These are phyloP conservation scores for Sinocyclocheilus anophthalmus DNA, from an alignment of 2,113 vertebrate genomes.

Conservation along the genomic window DNA sequence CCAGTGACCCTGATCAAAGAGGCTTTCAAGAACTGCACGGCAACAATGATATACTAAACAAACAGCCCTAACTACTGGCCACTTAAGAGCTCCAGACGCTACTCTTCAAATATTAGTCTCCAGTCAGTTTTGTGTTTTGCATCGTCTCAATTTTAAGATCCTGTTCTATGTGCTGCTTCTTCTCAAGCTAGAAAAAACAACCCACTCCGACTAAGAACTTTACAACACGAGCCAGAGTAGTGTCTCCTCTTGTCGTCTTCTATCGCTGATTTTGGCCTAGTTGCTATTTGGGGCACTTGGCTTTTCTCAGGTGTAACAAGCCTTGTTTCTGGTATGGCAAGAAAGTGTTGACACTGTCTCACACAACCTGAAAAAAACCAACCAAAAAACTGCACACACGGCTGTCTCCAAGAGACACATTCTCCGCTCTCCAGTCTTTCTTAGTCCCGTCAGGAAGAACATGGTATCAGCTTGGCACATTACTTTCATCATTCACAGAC, in stretches of 20 bases:
- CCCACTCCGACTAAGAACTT: neutral
- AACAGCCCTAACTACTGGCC: neutral
- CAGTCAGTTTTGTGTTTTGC: conserved; percentile 1
- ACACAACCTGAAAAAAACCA: conserved; percentile 22
- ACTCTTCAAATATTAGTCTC: neutral
- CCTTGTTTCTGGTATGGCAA: conserved; percentile 44
- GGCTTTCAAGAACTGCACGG: neutral
- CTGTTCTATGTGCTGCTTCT: neutral
- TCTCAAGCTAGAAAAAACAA: conserved; percentile 18
- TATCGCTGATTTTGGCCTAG: conserved; percentile 34
- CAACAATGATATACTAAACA: neutral
- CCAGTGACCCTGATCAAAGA: conserved; percentile 2
- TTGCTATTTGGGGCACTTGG: conserved; percentile 43
- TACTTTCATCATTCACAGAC: conserved; percentile 11
- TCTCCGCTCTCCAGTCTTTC: neutral
- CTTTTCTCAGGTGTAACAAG: conserved; percentile 53
- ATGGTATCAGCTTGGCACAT: neutral
- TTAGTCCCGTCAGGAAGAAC: neutral
- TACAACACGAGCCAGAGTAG: neutral
- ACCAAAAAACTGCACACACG: conserved; percentile 27
- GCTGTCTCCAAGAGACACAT: conserved; percentile 27
- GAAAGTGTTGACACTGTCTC: conserved; percentile 10
- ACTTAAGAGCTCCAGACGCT: neutral
- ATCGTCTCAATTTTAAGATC: neutral
- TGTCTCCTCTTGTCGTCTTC: conserved; percentile 11